Evolutionary conservation across 2,113 vertebrate species (phyloP).

Genomic region (Galemys pyrenaicus): DNA sequence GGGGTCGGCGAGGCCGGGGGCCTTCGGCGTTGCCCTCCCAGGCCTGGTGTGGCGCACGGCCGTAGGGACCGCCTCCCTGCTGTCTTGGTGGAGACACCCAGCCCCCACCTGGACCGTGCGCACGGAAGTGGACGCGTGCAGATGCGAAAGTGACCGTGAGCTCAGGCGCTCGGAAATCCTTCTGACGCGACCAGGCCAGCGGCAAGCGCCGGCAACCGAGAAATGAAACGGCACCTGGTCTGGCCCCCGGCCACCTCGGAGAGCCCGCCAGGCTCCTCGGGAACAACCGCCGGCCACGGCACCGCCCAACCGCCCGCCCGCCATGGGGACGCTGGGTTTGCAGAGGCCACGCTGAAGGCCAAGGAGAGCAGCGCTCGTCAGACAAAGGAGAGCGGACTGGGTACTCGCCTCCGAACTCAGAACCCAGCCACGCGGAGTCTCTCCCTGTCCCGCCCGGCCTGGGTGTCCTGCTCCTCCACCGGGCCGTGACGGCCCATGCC

Average conservation of each 20-base stretch:
- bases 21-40: conserved; percentile 6
- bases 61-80: neutral
- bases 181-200: neutral
- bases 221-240: neutral
- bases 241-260: neutral
- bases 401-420: neutral
- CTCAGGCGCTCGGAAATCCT: neutral
- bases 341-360: neutral
- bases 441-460: neutral
- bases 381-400: neutral
- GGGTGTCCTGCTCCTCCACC: neutral
- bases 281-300: no score
- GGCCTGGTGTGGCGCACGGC: neutral
- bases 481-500: neutral
- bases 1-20: neutral
- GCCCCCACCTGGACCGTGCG: neutral
- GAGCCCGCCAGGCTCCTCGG: conserved; percentile 2
- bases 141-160: neutral
- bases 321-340: conserved; percentile 38
- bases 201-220: neutral
- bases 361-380: neutral
- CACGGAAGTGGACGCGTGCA: neutral
- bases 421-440: neutral
- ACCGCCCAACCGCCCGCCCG: neutral
- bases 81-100: neutral